Conservation (phyloP, 2,888 invertebrate genomes). For the Amaurobius ferox region DNA sequence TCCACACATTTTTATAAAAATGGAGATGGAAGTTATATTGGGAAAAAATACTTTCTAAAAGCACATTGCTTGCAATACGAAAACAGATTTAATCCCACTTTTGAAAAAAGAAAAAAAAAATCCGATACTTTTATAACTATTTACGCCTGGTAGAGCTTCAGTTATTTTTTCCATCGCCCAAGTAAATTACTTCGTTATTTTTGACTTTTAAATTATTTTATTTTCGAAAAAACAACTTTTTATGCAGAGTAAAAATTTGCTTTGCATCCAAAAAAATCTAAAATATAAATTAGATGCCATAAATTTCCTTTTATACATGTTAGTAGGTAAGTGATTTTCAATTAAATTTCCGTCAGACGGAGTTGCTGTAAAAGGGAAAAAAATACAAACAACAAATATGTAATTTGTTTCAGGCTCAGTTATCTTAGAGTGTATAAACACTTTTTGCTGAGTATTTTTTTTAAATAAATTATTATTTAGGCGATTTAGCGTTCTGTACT, state of each 20-base stretch:
- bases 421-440: neutral
- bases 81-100: too few species aligned
- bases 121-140: neutral
- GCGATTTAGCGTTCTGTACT: neutral
- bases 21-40: too few species aligned
- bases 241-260: neutral
- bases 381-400: neutral
- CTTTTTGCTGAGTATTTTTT: neutral
- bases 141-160: neutral
- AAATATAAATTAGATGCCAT: constrained; percentile 43
- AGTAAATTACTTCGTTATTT: constrained; percentile 27
- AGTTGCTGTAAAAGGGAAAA: neutral
- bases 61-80: too few species aligned
- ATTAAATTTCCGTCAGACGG: constrained; percentile 37
- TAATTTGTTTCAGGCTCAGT: neutral
- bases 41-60: too few species aligned
- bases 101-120: neutral
- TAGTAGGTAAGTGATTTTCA: constrained; percentile 38
- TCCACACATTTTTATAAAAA: too few species aligned
- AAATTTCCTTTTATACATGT: constrained; percentile 15
- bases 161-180: constrained; percentile 12
- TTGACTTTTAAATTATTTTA: constrained; percentile 24
- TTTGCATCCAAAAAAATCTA: neutral
- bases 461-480: neutral
- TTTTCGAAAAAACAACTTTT: constrained; percentile 4